phyloP scores from a whole-genome alignment of 2,888 invertebrate genomes.

The Galeruca laticollis region DNA sequence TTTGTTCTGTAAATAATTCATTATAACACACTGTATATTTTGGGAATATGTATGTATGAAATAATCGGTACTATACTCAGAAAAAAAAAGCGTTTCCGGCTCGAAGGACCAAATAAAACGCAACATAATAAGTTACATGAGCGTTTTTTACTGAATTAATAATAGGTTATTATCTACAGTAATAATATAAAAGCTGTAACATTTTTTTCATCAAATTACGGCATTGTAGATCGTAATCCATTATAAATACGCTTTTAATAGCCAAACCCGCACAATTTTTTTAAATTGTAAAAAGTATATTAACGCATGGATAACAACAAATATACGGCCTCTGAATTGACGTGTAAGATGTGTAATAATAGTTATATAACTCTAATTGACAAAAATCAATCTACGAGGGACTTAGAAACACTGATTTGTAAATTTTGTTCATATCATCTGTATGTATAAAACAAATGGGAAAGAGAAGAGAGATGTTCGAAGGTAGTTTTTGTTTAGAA shows the following conservation, averaged over 20 bases:
- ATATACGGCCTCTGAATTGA: constrained; percentile 36
- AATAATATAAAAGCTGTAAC: background rate
- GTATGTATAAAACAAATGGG: too few species aligned
- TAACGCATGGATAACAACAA: constrained; percentile 35
- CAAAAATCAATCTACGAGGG: background rate
- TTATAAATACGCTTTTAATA: constrained; percentile 26
- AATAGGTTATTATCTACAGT: background rate
- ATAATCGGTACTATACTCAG: background rate
- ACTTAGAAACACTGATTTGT: background rate
- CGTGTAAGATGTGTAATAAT: constrained; percentile 37
- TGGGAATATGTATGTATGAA: too few species aligned
- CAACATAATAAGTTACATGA: background rate
- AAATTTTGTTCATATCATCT: too few species aligned
- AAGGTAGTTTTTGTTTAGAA: too few species aligned
- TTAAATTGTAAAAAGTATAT: constrained; percentile 37
- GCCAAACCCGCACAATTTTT: constrained; percentile 8
- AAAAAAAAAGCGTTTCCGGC: background rate
- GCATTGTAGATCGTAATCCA: background rate
- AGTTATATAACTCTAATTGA: constrained; percentile 32
- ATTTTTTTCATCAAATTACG: background rate
- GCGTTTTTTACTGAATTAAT: background rate
- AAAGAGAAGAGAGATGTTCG: too few species aligned
- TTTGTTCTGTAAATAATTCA: too few species aligned
- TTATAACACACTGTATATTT: background rate
- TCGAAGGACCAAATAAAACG: background rate